Conservation (phyloP, 1,140 invertebrate species). For the Drosophila tropicalis region DNA sequence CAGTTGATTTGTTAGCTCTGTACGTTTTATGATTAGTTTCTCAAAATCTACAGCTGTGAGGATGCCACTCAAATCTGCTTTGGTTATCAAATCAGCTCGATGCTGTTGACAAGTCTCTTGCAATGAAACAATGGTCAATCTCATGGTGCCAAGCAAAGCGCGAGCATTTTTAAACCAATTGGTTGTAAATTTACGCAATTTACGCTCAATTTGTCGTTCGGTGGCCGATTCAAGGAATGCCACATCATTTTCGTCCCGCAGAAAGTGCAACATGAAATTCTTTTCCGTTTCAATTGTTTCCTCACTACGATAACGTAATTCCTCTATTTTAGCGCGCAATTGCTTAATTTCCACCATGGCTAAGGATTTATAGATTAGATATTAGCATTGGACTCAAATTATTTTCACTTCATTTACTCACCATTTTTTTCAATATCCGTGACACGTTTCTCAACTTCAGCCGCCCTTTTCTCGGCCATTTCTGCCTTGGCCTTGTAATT, state of each 20-base stretch:
- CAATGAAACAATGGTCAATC: constrained; percentile 69
- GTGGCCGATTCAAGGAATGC: constrained; percentile 64
- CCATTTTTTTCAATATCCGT: constrained; percentile 70
- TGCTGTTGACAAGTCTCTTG: constrained; percentile 74
- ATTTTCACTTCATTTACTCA: neutral
- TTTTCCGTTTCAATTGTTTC: constrained; percentile 75
- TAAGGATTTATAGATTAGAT: constrained; percentile 10
- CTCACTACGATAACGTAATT: constrained; percentile 60
- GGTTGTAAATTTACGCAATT: constrained; percentile 73
- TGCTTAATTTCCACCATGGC: constrained; percentile 69
- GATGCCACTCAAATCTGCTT: constrained; percentile 82
- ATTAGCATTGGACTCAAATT: neutral
- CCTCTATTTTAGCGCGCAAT: constrained; percentile 73
- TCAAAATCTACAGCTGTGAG: constrained; percentile 84
- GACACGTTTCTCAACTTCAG: constrained; percentile 70
- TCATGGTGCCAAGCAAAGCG: constrained; percentile 72
- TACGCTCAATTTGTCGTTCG: constrained; percentile 73
- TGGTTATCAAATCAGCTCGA: constrained; percentile 70
- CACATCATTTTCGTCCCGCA: constrained; percentile 65
- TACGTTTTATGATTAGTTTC: constrained; percentile 83
- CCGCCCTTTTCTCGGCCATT: constrained; percentile 66
- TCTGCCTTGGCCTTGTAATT: constrained; percentile 75
- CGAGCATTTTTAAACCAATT: constrained; percentile 79
- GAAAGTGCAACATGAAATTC: constrained; percentile 73
- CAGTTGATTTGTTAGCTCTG: constrained; percentile 76